Evolutionary conservation across 2,888 invertebrate genomes (phyloP), one percentile per base, ranked within the genome.

Genomic region (Rhimphoctona megacephalus): DNA sequence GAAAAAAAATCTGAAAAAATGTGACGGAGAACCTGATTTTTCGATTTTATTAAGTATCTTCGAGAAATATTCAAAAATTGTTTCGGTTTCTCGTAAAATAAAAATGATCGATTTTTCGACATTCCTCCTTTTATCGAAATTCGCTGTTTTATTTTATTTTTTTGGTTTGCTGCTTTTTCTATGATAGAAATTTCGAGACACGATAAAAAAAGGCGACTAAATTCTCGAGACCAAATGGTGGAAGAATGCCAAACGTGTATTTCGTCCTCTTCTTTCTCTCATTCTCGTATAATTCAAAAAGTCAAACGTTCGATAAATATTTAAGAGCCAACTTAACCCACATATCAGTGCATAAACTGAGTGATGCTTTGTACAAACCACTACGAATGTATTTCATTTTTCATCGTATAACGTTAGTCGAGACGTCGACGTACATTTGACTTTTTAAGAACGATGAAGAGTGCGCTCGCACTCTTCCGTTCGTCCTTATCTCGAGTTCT

Each of bases 241-340:
- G 14, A 54, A 73, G 49, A 54, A 73, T 73, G 11, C 6, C 36
- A 54, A 54, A 54, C 39, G 9, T 39, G 22, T 11, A 36, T 66
- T 2, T 66, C n/a, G 36, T 36, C 33, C n/a, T 19, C 22, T 14
- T 25, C 1, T 39, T 49, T 73, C 54, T 54, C 52, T n/a, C 54
- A 9, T 22, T 22, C 54, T n/a, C 54, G 73, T 73, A 54, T 73
- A 67, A 64, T 77, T 77, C 33, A 46, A 61, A 80, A 61, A 64
- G 64, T 30, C 76, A 43, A 66, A 39, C 73, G 57, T 54, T 73
- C 85, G 89, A 90, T 92, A 91, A 90, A 91, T 91, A 91, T 91
- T 90, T 90, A 91, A 90, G 86, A 33, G 79, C 69, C 88, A 87
- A 69, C 74, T 90, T 93, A 91, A 93, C 92, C 92, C 88, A 92